Conservation (phyloP, 2,888 invertebrate species). For the Achlya flavicornis region DNA sequence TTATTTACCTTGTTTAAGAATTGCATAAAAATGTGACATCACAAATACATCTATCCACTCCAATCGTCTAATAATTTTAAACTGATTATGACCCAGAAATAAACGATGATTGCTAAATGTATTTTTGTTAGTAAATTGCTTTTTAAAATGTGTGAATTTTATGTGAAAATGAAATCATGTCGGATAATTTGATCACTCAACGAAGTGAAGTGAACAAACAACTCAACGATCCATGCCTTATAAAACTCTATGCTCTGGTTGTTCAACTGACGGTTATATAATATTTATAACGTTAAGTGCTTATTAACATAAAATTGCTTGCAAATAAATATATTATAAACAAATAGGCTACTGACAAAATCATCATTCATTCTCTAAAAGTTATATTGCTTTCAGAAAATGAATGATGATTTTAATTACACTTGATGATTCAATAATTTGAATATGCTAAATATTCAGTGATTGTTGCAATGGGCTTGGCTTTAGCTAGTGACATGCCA, state of each 20-base stretch:
- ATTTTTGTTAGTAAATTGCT: conserved; percentile 2
- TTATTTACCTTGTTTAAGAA: not conserved
- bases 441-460: not conserved
- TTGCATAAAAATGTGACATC: not conserved
- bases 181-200: conserved; percentile 27
- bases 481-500: no score
- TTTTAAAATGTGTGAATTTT: conserved; percentile 12
- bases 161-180: not conserved
- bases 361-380: no score
- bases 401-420: not conserved
- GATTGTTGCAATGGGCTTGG: no score
- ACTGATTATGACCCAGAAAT: not conserved
- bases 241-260: conserved; percentile 50
- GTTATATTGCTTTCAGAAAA: no score
- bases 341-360: conserved; percentile 19
- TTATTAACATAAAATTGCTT: conserved; percentile 22
- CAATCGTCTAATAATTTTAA: not conserved
- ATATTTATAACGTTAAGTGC: conserved; percentile 22
- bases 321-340: conserved; percentile 31
- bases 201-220: conserved; percentile 34
- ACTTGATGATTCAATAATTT: not conserved
- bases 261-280: conserved; percentile 38
- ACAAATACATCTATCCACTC: not conserved
- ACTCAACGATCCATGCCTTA: conserved; percentile 39
- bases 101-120: not conserved